These are phyloP conservation scores for Aphyosemion australe DNA, from an alignment of 2,113 vertebrate species.

Conservation along the genomic window DNA sequence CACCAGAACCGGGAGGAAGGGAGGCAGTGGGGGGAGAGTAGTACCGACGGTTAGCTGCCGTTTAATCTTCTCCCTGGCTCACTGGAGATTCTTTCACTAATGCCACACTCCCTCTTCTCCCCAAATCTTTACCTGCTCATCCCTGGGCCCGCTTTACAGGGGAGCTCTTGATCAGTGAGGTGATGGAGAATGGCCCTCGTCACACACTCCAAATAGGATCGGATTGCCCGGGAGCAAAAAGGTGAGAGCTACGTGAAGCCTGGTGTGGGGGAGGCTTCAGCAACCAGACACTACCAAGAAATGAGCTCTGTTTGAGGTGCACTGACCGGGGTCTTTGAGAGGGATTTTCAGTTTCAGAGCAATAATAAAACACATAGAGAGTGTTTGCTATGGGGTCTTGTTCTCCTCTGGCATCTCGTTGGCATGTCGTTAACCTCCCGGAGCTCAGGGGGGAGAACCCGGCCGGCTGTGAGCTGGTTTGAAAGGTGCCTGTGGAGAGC, in stretches of 20 bases:
- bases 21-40: conserved; percentile 10
- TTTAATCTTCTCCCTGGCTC: conserved; percentile 78
- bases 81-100: conserved; percentile 75
- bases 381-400: conserved; percentile 55
- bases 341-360: conserved; percentile 39
- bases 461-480: conserved; percentile 68
- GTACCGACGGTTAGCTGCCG: conserved; percentile 55
- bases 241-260: conserved; percentile 64
- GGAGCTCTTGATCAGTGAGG: conserved; percentile 74
- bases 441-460: conserved; percentile 66
- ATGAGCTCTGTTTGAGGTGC: conserved; percentile 53
- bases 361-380: conserved; percentile 6
- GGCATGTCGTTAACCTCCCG: conserved; percentile 82
- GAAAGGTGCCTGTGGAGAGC: conserved; percentile 70
- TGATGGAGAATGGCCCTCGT: conserved; percentile 73
- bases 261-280: conserved; percentile 21
- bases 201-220: conserved; percentile 76
- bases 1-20: conserved; percentile 47
- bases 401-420: conserved; percentile 74
- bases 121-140: conserved; percentile 76
- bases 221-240: conserved; percentile 72
- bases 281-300: conserved; percentile 54
- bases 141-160: too few species aligned
- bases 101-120: conserved; percentile 60
- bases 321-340: conserved; percentile 33